phyloP scores from a whole-genome alignment of 2,888 invertebrate genomes.

The Nebria salina region DNA sequence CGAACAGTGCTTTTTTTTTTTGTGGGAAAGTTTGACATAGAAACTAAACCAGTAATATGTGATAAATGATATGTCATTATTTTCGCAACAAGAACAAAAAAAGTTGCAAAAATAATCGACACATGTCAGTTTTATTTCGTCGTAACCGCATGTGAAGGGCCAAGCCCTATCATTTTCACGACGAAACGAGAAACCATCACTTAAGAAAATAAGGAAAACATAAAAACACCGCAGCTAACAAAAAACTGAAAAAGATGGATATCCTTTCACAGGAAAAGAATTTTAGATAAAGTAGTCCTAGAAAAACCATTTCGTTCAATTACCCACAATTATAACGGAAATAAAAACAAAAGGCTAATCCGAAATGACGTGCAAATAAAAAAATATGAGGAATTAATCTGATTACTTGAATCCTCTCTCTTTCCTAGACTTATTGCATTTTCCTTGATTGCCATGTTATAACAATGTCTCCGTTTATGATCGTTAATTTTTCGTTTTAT shows the following conservation, averaged over 20 bases:
- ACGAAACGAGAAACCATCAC: conserved; percentile 19
- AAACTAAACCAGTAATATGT: too few species aligned
- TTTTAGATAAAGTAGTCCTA: neutral
- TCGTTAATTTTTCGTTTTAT: too few species aligned
- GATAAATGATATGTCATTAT: neutral
- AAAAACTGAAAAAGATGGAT: neutral
- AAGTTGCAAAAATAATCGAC: neutral
- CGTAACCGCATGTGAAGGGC: neutral
- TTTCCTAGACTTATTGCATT: neutral
- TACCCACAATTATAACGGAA: conserved; percentile 43
- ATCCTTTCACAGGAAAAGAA: conserved; percentile 11
- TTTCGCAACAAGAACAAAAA: neutral
- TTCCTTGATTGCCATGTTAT: neutral
- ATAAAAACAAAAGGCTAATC: conserved; percentile 40
- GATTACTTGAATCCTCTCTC: conserved; percentile 25
- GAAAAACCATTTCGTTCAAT: conserved; percentile 42
- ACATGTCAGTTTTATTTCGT: neutral
- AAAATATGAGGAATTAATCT: conserved; percentile 38
- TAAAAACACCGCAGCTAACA: conserved; percentile 19
- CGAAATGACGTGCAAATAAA: conserved; percentile 28
- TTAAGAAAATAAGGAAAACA: conserved; percentile 42
- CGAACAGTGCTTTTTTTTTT: too few species aligned
- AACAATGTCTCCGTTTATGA: neutral
- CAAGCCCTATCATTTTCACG: conserved; percentile 1
- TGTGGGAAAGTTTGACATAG: too few species aligned